Evolutionary conservation across 1,140 invertebrate genomes (phyloP), one percentile per base, ranked within the genome.

Genomic region (Leptinotarsa texana): DNA sequence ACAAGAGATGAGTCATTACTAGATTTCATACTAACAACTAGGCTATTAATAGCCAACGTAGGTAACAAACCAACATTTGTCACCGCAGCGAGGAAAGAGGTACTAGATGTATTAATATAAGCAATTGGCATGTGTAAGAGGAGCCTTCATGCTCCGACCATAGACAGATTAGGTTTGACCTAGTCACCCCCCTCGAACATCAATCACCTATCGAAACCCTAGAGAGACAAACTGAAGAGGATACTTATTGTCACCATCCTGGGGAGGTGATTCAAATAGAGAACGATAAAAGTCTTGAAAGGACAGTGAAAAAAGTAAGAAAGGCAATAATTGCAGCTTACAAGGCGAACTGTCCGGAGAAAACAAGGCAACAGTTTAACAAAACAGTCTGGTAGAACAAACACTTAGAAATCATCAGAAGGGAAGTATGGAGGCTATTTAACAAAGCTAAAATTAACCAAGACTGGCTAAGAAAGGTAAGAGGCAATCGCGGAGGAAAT

Each of bases 91-190:
- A 27, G 33, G 13, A 68, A 47, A 47, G 33, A 68, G 21, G 66
- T 68, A 11, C 6, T 47, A 68, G 27, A 33, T 68, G 66, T 68
- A 3, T 47, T 3, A 24, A n/a, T 24, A 24, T 2, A 24, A 3
- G 3, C 22, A 24, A 24, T 3, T 24, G 22, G 22, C 22, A 24
- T 24, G 22, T 24, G 49, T 71, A 49, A 3, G 48, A 62, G 48
- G 48, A 71, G 33, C 69, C 24, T 71, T 57, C 69, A 71, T 71
- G 21, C 18, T 71, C 48, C 15, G 49, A 61, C 48, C 69, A 71
- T 21, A 71, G 57, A 57, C 48, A 71, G 33, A 68, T 68, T 18
- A 8, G 33, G 27, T 68, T 68, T 27, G 66, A 68, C 17, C 22
- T 68, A 15, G 18, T n/a, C 66, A 68, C 24, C 2, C 66, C 66